These are phyloP conservation scores for Oreohelix idahoensis DNA, from an alignment of 1,140 invertebrate genomes.

Conservation along the genomic window DNA sequence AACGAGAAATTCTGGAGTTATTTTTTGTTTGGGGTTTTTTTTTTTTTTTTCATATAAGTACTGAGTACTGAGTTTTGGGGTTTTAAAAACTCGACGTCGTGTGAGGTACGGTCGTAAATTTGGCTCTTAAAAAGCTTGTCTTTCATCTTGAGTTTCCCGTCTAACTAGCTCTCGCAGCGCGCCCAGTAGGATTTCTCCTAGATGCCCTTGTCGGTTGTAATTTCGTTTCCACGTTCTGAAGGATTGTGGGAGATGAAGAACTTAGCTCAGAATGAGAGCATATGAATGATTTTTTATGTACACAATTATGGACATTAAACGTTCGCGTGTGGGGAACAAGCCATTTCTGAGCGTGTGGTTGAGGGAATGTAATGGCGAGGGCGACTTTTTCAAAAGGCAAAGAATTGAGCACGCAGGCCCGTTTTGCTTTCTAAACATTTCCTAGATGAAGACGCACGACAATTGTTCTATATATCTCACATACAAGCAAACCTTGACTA, in stretches of 20 bases:
- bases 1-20: too few species aligned
- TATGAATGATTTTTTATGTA: conserved; percentile 7
- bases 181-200: neutral
- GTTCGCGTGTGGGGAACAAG: neutral
- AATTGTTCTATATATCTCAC: too few species aligned
- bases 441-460: too few species aligned
- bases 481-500: too few species aligned
- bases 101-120: conserved; percentile 29
- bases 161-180: conserved; percentile 16
- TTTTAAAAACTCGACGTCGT: conserved; percentile 1
- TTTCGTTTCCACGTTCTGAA: neutral
- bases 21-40: too few species aligned
- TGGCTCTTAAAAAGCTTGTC: conserved; percentile 28
- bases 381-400: too few species aligned
- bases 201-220: neutral
- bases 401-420: too few species aligned
- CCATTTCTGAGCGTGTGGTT: neutral
- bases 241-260: conserved; percentile 10
- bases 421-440: too few species aligned
- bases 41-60: too few species aligned
- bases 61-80: neutral
- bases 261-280: neutral
- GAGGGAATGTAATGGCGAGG: too few species aligned
- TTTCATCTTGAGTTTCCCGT: conserved; percentile 23
- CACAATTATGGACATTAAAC: conserved; percentile 9